phyloP scores from a whole-genome alignment of 2,797 vertebrate species.

The Dermochelys coriacea region DNA sequence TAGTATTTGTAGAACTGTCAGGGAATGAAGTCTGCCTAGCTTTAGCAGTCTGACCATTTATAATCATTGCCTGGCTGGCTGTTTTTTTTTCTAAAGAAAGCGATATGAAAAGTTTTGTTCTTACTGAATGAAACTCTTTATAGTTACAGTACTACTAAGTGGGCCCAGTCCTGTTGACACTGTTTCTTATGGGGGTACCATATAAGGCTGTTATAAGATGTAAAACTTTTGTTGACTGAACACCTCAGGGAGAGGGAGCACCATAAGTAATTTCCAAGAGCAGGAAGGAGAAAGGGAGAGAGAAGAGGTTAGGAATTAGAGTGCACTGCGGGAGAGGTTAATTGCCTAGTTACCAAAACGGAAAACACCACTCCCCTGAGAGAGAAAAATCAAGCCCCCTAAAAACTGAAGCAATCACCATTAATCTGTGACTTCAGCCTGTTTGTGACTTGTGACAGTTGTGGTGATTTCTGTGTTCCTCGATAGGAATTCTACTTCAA shows the following conservation, averaged over 20 bases:
- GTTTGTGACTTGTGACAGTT: neutral
- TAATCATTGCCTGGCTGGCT: neutral
- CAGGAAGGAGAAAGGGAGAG: neutral
- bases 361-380: neutral
- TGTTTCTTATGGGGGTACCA: neutral
- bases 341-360: neutral
- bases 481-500: fast-evolving
- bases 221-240: neutral
- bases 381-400: neutral
- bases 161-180: neutral
- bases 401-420: neutral
- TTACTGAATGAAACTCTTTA: neutral
- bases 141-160: neutral
- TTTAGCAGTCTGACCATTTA: neutral
- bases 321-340: neutral
- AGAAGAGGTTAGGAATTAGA: neutral
- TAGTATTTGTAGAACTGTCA: neutral
- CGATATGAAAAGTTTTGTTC: constrained; percentile 29
- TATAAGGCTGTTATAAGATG: neutral
- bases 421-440: fast-evolving
- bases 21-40: neutral
- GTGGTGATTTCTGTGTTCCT: neutral
- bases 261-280: neutral
- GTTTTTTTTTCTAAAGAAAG: neutral
- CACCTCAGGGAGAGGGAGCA: neutral